Conservation (phyloP, 64 coral and sea anemone genomes). For the Cladopsammia gracilis region DNA sequence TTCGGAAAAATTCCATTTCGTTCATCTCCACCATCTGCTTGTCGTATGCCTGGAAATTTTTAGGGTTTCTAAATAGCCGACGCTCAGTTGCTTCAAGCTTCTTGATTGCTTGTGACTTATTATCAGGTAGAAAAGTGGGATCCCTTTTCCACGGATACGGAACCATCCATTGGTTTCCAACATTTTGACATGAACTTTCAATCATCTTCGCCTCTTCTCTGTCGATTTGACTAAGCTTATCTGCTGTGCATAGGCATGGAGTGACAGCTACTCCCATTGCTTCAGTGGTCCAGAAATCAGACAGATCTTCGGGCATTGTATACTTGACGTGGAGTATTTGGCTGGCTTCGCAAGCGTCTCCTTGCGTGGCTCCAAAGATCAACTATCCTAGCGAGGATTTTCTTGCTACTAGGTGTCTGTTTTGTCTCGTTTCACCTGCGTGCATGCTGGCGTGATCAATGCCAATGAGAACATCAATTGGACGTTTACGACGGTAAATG, state of each 20-base stretch:
- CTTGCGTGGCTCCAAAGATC: no score
- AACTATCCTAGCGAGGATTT: no score
- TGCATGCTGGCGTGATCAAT: conserved; percentile 27
- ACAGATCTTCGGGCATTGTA: conserved; percentile 9
- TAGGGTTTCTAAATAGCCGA: neutral
- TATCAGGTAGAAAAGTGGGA: conserved; percentile 36
- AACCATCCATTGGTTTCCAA: conserved; percentile 62
- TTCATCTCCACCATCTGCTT: neutral
- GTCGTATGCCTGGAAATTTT: neutral
- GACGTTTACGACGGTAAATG: conserved; percentile 3
- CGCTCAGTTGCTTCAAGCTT: conserved; percentile 57
- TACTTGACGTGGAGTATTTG: no score
- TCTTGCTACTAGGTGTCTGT: neutral
- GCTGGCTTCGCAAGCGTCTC: no score
- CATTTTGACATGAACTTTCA: conserved; percentile 33
- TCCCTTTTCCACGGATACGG: conserved; percentile 63
- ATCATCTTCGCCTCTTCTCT: conserved; percentile 46
- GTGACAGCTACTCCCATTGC: conserved; percentile 50
- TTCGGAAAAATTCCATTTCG: neutral
- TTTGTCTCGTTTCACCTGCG: neutral
- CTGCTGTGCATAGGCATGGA: conserved; percentile 20
- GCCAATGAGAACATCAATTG: conserved; percentile 23
- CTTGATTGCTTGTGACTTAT: conserved; percentile 28
- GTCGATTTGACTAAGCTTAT: conserved; percentile 52
- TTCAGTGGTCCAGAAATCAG: conserved; percentile 51